phyloP scores from a whole-genome alignment of 2,113 vertebrate genomes.

The Chaenogobius annularis region DNA sequence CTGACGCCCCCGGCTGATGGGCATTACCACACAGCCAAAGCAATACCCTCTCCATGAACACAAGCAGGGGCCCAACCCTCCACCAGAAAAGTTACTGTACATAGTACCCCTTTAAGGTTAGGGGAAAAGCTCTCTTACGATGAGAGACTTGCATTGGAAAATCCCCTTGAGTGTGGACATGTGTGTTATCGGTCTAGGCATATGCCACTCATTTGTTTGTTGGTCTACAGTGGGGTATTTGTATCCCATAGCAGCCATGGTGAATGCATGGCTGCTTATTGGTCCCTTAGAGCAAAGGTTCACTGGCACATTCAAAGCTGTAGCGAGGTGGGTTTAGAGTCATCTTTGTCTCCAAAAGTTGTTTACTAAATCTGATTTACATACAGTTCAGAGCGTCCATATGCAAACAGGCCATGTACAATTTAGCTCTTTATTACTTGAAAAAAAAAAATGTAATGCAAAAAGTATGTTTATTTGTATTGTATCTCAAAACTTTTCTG shows the following conservation, averaged over 20 bases:
- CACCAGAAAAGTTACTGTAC: not conserved
- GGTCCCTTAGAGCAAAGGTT: conserved; percentile 48
- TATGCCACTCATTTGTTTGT: conserved; percentile 69
- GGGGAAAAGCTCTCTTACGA: conserved; percentile 20
- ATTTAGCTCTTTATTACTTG: not conserved
- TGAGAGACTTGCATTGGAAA: conserved; percentile 5
- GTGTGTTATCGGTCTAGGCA: conserved; percentile 60
- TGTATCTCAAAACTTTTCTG: not conserved
- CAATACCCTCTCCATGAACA: not conserved
- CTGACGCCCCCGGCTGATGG: too few relatives aligned
- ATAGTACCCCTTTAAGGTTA: conserved; percentile 11
- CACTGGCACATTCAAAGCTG: conserved; percentile 24
- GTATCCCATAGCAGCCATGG: conserved; percentile 49
- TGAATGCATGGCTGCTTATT: conserved; percentile 45
- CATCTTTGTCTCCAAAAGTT: not conserved
- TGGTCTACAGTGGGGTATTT: conserved; percentile 73
- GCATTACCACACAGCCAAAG: not conserved
- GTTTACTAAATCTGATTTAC: not conserved
- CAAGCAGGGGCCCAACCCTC: not conserved
- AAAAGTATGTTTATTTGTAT: not conserved
- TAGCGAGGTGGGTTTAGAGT: not conserved
- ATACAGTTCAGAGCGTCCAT: not conserved
- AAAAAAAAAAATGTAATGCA: not conserved
- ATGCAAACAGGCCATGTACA: not conserved
- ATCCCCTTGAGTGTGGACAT: conserved; percentile 37